Base-by-base conservation (phyloP, 2,888 invertebrate species). In the Aleiodes alternator region DNA sequence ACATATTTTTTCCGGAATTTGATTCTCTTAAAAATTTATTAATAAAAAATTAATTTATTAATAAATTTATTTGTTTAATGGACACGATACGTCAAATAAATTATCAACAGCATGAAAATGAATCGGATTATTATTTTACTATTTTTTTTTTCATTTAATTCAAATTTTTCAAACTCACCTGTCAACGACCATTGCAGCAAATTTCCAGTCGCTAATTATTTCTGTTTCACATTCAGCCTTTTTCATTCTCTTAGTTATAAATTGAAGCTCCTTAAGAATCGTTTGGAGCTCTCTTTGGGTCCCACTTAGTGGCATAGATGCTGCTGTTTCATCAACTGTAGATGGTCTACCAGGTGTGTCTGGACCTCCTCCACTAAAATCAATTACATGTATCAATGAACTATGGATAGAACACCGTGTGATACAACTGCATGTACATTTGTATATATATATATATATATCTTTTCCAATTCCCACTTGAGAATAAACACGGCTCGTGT, bases 121-220 rank as follows among this genome's bases (percentile, higher is more conserved):
- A 23, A 23, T 23, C 2, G 1, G 1, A 23, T 23, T 23, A 23
- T 23, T 23, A 23, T 23, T 23, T 23, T 23, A 23, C 2, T 23
- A 23, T 23, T 23, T 23, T 23, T 23, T 23, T 23, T 2, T 23
- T 2, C 23, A 23, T 23, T 23, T 0, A 34, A 34, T 34, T 34
- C 0, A 34, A 34, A 34, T 34, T 34, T 0, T 6, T 34, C 4
- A 34, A 23, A 75, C 77, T 48, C 51, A 94, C 92, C 97, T 95
- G 92, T 98, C 98, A 89, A 98, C 97, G 89, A 98, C 98, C 97
- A 98, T 97, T 82, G 98, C 98, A 75, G 98, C 98, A 90, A 98
- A 98, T 90, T 97, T 98, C 98, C 98, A 98, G 90, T 98, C 98
- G 90, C 96, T 97, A 85, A 97, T 97, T 82, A 96, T 92, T 89